These are phyloP conservation scores for Rhorus exstirpatorius DNA, from an alignment of 2,888 invertebrate species.

Conservation along the genomic window DNA sequence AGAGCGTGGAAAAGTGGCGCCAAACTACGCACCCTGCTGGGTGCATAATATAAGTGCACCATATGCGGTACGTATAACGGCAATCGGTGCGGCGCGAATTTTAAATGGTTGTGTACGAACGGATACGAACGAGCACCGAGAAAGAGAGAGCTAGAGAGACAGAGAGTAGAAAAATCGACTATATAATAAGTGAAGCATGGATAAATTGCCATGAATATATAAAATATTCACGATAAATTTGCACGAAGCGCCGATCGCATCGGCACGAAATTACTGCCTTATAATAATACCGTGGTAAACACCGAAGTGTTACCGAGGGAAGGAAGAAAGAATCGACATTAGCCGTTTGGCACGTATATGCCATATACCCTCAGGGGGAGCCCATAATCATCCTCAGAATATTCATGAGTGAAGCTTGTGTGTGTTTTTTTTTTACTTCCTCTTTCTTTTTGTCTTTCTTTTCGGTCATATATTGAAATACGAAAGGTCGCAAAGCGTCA, in stretches of 20 bases:
- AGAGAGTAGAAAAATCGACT: slow-evolving; percentile 4
- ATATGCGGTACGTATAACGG: slow-evolving; percentile 23
- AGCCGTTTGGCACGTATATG: not conserved
- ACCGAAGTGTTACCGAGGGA: too few relatives aligned
- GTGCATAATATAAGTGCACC: slow-evolving; percentile 16
- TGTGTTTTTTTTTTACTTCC: not conserved
- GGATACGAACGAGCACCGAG: not conserved
- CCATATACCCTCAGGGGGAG: not conserved
- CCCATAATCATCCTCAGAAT: not conserved
- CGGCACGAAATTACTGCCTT: not conserved
- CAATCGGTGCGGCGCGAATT: slow-evolving; percentile 28
- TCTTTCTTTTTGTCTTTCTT: not conserved
- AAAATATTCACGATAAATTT: slow-evolving; percentile 49
- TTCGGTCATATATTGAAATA: slow-evolving; percentile 13
- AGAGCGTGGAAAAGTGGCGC: slow-evolving; percentile 27
- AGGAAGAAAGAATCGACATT: not conserved
- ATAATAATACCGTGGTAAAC: not conserved
- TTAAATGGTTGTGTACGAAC: slow-evolving; percentile 24
- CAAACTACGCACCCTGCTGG: slow-evolving; percentile 26
- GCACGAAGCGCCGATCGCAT: slow-evolving; percentile 17
- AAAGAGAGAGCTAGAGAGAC: slow-evolving; percentile 12
- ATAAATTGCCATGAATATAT: slow-evolving; percentile 47
- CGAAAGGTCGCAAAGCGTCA: slow-evolving; percentile 14
- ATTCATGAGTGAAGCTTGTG: slow-evolving; percentile 5
- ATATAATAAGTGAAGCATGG: slow-evolving; percentile 52